These are phyloP conservation scores for Paratrypauchen microcephalus DNA, from an alignment of 2,797 vertebrate species.

Conservation along the genomic window DNA sequence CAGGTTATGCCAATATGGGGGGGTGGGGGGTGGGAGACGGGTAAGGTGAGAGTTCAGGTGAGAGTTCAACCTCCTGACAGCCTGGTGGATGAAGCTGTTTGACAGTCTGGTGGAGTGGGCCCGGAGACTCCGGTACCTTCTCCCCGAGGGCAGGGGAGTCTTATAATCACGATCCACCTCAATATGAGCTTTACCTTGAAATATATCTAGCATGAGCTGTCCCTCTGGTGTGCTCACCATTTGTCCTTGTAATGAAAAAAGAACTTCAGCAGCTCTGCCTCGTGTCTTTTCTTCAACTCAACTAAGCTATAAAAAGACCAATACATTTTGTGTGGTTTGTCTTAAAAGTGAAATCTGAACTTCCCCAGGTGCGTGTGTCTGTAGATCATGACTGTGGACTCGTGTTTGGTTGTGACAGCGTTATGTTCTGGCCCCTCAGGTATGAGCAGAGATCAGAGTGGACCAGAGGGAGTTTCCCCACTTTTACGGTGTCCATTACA, in stretches of 20 bases:
- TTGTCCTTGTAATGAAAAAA: neutral
- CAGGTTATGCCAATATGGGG: too few species aligned
- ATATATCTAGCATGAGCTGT: too few species aligned
- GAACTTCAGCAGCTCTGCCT: neutral
- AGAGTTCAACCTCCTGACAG: too few species aligned
- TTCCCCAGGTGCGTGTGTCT: conserved; percentile 35
- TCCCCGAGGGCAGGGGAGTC: too few species aligned
- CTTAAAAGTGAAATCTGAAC: conserved; percentile 32
- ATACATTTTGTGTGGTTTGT: conserved; percentile 10
- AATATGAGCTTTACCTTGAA: too few species aligned
- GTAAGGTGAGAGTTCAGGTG: too few species aligned
- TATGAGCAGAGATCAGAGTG: conserved; percentile 31
- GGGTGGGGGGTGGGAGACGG: too few species aligned
- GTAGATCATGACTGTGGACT: conserved; percentile 9
- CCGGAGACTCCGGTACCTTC: too few species aligned
- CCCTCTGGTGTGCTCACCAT: neutral
- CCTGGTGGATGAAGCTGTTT: too few species aligned
- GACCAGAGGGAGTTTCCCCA: conserved; percentile 40
- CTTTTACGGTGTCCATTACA: conserved; percentile 39
- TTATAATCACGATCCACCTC: neutral
- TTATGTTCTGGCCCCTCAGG: conserved; percentile 28
- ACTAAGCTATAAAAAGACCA: neutral
- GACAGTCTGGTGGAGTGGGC: too few species aligned
- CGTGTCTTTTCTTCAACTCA: neutral
- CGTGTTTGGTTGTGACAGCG: conserved; percentile 20